Base-by-base conservation (phyloP, 1,140 invertebrate genomes). In the Rhopalosiphum padi region DNA sequence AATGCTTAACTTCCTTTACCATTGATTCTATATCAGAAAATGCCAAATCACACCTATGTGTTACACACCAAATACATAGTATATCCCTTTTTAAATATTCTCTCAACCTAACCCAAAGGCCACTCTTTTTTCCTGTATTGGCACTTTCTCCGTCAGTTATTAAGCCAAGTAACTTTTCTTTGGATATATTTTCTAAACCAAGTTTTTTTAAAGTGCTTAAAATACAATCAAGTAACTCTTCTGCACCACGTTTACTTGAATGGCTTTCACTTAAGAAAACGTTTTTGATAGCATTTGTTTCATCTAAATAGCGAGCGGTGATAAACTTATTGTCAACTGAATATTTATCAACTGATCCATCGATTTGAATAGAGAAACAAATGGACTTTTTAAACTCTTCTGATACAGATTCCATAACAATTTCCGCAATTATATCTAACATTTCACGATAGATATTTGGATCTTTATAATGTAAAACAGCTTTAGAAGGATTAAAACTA, bases 121-220 rank as follows among this genome's bases (percentile, higher is more conserved):
- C 93, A 68, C 86, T 93, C 0, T 55, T 37, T 41, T 89, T 93
- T 25, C 93, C 86, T 35, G 93, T 93, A 25, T 90, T 93, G 30
- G 93, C 93, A 35, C 53, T 93, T 30, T 93, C 93, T 37, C 86
- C 85, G 53, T 90, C 85, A 43, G 93, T 93, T 21, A 85, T 93
- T 87, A 93, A 89, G 22, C 85, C 93, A 43, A 18, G 89, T n/a
- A 93, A 15, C 3, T 93, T 90, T 87, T 93, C 30, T 68, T 89
- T 89, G 6, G 93, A 48, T 3, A 55, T 48, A 25, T 87, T 23
- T 85, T 60, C 85, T n/a, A 93, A n/a, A 25, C 43, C 41, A 41
- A 91, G 60, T 4, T 60, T 46, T 90, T 91, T 91, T 60, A 91
- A 68, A 37, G 35, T 41, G 3, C 60, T 41, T 91, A 60, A 22